Base-by-base conservation (phyloP, 2,113 vertebrate genomes). In the Labrus mixtus region DNA sequence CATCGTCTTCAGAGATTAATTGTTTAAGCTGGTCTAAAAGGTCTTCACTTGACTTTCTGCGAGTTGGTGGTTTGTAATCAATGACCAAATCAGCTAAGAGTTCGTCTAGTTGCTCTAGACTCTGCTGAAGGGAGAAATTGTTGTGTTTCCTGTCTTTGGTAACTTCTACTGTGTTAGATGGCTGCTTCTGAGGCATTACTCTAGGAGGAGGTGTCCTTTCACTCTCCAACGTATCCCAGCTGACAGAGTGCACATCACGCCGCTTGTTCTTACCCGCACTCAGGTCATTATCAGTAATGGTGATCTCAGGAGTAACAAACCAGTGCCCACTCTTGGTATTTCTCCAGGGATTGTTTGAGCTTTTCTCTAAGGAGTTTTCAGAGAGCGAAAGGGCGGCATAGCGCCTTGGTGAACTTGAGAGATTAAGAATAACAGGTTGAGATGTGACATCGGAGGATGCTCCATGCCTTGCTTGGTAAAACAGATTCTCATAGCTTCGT, bases 261-360 rank as follows among this genome's bases (percentile, higher is more conserved):
- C 90, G 92, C 68, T 93, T 92, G 61, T 79, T 85, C 65, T 95
- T 95, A 0, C 94, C 93, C 0, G 94, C 83, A 0, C 93, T 95
- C 76, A 98, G 92, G 79, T 99, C 98, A 0, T 98, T 99, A 91
- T 99, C 98, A 0, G 98, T 99, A 89, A 99, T 99, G 72, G 98
- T 99, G 87, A 99, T 99, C 90, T 98, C 97, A 0, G 98, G 98
- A 0, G 98, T 98, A 61, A 99, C 95, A 8, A 96, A 99, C 97
- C 97, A 99, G 33, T 96, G 94, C 3, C 95, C 94, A 57, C 94
- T 93, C 0, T 82, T 86, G 45, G 73, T 45, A 13, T 90, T 95
- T 0, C 92, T 93, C 75, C 95, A 92, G 0, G 95, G 83, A 0
- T 95, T 95, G 0, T 76, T 81, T 0, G 95, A 93, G 23, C 95